Percentiles rank a stretch among this genome's conserved stretches.
Conservation (phyloP, 35 echinoderm and acorn worm species). For the Diadema setosum region DNA sequence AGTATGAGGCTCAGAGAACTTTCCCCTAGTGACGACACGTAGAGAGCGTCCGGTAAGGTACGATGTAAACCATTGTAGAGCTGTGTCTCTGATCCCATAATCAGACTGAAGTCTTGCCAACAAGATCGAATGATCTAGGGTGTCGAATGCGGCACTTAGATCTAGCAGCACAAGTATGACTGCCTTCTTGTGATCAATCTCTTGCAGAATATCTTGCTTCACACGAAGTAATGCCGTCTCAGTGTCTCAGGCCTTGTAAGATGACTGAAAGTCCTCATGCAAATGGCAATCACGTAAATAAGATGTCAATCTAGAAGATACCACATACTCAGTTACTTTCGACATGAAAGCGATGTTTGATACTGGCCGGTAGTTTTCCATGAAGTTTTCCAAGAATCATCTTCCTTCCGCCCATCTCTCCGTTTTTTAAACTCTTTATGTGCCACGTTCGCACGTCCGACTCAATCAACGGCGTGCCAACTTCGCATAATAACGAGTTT, state of each 20-base stretch:
- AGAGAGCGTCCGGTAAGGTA: constrained; percentile 45
- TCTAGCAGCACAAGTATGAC: constrained; percentile 52
- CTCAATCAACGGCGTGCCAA: too few species aligned
- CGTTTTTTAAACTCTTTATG: too few species aligned
- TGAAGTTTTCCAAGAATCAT: too few species aligned
- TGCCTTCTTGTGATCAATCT: constrained; percentile 47
- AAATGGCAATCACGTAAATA: constrained; percentile 27
- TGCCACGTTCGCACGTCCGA: too few species aligned
- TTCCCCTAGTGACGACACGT: neutral
- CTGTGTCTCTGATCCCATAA: constrained; percentile 26
- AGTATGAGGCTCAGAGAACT: constrained; percentile 1
- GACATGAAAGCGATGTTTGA: constrained; percentile 56
- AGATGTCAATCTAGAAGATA: constrained; percentile 4
- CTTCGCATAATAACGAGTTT: too few species aligned
- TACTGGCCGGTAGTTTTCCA: constrained; percentile 73
- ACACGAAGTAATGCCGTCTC: constrained; percentile 58
- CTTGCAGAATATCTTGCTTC: constrained; percentile 57
- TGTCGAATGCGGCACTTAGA: constrained; percentile 66
- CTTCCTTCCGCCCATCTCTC: too few species aligned
- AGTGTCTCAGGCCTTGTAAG: constrained; percentile 55
- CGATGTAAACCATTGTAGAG: constrained; percentile 60
- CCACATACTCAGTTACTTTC: constrained; percentile 44
- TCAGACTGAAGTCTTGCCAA: constrained; percentile 41
- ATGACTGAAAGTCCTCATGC: constrained; percentile 59
- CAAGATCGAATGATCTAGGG: constrained; percentile 60